These are phyloP conservation scores for Manis crassicaudata DNA, from an alignment of 2,797 vertebrate genomes.

Conservation along the genomic window DNA sequence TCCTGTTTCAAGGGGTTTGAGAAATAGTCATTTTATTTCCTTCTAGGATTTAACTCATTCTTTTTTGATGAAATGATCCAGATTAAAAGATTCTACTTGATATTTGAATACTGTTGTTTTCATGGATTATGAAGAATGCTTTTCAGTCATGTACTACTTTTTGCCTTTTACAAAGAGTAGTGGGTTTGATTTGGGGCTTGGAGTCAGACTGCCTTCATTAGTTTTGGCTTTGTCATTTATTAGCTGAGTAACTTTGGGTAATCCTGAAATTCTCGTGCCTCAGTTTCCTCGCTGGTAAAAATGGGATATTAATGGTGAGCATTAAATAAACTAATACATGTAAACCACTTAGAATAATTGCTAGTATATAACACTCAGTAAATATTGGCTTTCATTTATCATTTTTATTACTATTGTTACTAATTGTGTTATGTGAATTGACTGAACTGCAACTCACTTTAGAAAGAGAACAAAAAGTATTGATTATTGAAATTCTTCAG, in stretches of 20 bases:
- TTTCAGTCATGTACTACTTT: background rate
- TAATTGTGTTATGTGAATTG: background rate
- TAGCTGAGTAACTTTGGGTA: background rate
- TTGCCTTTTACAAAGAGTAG: background rate
- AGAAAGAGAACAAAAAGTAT: conserved; percentile 17
- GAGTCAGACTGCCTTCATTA: background rate
- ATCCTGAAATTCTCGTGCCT: background rate
- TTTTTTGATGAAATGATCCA: background rate
- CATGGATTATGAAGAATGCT: background rate
- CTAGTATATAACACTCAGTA: background rate
- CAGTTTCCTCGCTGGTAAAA: conserved; percentile 36
- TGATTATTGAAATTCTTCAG: background rate
- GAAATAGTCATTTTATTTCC: conserved; percentile 29
- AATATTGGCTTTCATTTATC: conserved; percentile 40
- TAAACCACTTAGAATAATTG: conserved; percentile 34
- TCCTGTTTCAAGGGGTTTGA: background rate
- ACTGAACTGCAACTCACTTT: conserved; percentile 44
- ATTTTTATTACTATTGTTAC: background rate
- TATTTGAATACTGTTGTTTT: conserved; percentile 33
- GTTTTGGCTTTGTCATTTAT: background rate
- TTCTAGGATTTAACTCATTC: background rate
- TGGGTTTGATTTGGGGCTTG: background rate
- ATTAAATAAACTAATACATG: conserved; percentile 14
- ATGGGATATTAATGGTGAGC: background rate
- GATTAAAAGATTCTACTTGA: background rate